Evolutionary conservation across 2,113 vertebrate species (phyloP).

Genomic region (Callorhinus ursinus): DNA sequence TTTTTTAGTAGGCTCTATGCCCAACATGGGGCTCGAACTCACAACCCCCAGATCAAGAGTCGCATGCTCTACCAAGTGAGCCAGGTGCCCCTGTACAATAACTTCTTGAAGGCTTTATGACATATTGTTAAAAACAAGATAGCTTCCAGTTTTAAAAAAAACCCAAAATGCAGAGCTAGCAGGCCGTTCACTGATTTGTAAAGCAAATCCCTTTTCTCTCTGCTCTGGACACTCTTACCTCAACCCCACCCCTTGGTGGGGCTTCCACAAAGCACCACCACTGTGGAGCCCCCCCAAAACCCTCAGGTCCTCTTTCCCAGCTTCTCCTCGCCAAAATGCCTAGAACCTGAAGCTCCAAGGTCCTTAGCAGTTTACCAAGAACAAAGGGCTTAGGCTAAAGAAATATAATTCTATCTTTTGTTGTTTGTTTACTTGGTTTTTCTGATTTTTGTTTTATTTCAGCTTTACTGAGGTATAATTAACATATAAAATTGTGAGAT

Average conservation of each 20-base stretch:
- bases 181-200: not conserved
- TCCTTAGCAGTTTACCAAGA: not conserved
- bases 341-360: not conserved
- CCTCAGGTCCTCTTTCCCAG: not conserved
- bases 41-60: not conserved
- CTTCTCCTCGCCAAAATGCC: not conserved
- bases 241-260: not conserved
- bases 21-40: not conserved
- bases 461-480: not conserved
- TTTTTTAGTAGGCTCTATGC: not conserved
- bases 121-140: not conserved
- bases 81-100: not conserved
- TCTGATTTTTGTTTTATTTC: not conserved
- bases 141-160: constrained; percentile 58
- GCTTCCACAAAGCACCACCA: not conserved
- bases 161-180: constrained; percentile 57
- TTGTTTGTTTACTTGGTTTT: not conserved
- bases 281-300: not conserved
- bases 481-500: not conserved
- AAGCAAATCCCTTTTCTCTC: not conserved
- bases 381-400: constrained; percentile 64
- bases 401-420: constrained; percentile 53
- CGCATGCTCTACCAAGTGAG: not conserved
- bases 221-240: not conserved
- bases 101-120: constrained; percentile 29